Conservation (phyloP, 30 jellyfish, hydroid and myxozoan species). For the Catostylus mosaicus region DNA sequence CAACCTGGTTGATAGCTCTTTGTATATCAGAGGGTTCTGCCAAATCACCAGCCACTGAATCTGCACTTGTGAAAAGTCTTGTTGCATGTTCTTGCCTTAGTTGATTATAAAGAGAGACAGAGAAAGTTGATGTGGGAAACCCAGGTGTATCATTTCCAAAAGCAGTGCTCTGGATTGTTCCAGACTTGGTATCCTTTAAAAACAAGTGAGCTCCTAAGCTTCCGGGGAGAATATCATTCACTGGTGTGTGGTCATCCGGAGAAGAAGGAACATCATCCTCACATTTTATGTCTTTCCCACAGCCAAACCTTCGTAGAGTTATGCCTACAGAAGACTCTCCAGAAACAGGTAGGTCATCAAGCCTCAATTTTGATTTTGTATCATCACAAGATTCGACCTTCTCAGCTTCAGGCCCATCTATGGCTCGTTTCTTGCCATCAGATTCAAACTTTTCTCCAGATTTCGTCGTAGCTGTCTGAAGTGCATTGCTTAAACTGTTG, state of each 20-base stretch:
- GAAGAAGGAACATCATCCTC: conserved; percentile 65
- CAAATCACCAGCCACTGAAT: conserved; percentile 55
- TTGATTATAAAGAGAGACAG: conserved; percentile 58
- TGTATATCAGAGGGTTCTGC: conserved; percentile 72
- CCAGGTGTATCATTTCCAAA: conserved; percentile 18
- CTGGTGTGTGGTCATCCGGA: conserved; percentile 45
- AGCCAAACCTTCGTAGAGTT: conserved; percentile 4
- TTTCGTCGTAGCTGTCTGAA: conserved; percentile 38
- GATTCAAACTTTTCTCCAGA: conserved; percentile 38
- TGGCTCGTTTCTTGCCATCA: conserved; percentile 28
- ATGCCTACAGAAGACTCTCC: conserved; percentile 17
- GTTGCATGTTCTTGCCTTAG: conserved; percentile 59
- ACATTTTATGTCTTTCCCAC: conserved; percentile 33
- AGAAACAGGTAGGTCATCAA: conserved; percentile 24
- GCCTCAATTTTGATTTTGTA: conserved; percentile 36
- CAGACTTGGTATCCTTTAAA: conserved; percentile 30
- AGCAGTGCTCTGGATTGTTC: conserved; percentile 10
- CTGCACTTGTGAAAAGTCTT: conserved; percentile 39
- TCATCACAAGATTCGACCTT: conserved; percentile 42
- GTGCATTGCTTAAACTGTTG: conserved; percentile 77
- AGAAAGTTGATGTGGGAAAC: conserved; percentile 28
- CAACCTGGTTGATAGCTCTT: conserved; percentile 55
- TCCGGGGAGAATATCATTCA: conserved; percentile 49
- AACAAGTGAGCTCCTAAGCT: conserved; percentile 66
- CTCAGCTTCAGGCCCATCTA: conserved; percentile 3